A percentile compares a stretch with the other conserved stretches of the same genome.
Evolutionary conservation across 2,888 invertebrate genomes (phyloP).

Genomic region (Eristalinus sepulchralis): DNA sequence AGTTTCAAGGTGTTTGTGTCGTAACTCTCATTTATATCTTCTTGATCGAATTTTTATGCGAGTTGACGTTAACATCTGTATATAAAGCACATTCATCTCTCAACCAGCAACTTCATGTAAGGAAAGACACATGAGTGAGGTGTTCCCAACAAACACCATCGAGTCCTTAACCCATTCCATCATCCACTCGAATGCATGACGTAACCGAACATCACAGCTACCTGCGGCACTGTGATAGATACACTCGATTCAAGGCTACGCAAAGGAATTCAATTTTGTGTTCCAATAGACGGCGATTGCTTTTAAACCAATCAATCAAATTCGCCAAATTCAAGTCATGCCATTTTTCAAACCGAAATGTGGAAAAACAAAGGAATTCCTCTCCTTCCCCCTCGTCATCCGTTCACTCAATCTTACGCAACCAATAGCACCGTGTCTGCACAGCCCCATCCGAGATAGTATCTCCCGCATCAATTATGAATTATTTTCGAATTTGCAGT

Average conservation of each 20-base stretch:
- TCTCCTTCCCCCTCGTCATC: too few relatives aligned
- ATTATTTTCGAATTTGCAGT: constrained; percentile 46
- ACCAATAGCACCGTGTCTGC: constrained; percentile 9
- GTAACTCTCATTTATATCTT: too few relatives aligned
- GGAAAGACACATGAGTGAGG: too few relatives aligned
- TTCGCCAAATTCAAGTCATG: not conserved
- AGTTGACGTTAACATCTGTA: too few relatives aligned
- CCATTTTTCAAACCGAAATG: not conserved
- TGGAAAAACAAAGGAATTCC: not conserved
- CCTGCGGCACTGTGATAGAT: not conserved
- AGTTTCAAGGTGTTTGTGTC: too few relatives aligned
- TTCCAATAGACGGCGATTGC: not conserved
- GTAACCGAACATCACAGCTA: not conserved
- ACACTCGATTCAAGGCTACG: not conserved
- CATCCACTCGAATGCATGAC: not conserved
- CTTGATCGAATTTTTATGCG: too few relatives aligned
- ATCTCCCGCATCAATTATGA: constrained; percentile 47
- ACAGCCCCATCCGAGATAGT: constrained; percentile 1
- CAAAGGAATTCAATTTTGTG: not conserved
- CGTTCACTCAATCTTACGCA: not conserved
- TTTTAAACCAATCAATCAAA: not conserved
- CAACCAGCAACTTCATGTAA: too few relatives aligned
- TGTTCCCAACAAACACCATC: too few relatives aligned
- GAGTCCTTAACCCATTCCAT: not conserved
- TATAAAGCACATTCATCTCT: too few relatives aligned